Base-by-base conservation (phyloP, 2,113 vertebrate species). In the Lagopus muta region DNA sequence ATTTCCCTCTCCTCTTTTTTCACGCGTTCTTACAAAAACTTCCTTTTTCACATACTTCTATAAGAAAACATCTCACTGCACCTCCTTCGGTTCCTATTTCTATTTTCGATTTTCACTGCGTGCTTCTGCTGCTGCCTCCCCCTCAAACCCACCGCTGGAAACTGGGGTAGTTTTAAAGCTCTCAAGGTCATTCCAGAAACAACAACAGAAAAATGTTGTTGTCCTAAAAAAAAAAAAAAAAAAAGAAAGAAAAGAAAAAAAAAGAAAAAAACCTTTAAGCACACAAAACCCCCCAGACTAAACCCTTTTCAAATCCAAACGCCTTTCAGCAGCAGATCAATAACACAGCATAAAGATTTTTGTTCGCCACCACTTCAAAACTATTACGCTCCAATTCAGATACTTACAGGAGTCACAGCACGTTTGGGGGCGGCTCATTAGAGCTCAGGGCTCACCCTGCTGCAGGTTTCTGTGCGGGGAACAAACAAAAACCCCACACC, bases 41-140 rank as follows among this genome's bases (percentile, higher is more conserved):
- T 98, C 98, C 97, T 94, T 98, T 97, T 97, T 88, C 90, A 67
- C 89, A 86, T 77, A 92, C 84, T 96, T 97, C 93, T 97, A 80
- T 45, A 80, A 94, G 92, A 96, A 86, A 95, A 93, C 94, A 88
- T 76, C 93, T 93, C 96, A 75, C 64, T 95, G 93, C 69, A 88
- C 92, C 95, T 95, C 94, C 94, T 93, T 96, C 92, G 88, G 97
- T 94, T 95, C 96, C 97, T 65, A 88, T 90, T 90, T 96, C 95
- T 94, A 91, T 97, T 96, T 96, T 96, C 90, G 83, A 92, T 90
- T 77, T 95, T 93, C 86, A 89, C 34, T 71, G 89, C 84, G 88
- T 92, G 83, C 83, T 95, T 95, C 94, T 96, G 88, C 92, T 88
- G 36, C 86, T 94, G 83, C 94, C 95, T 94, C 82, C 91, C 72